Base-by-base conservation (phyloP, 2,797 vertebrate genomes). In the Toxotes lorentzi region DNA sequence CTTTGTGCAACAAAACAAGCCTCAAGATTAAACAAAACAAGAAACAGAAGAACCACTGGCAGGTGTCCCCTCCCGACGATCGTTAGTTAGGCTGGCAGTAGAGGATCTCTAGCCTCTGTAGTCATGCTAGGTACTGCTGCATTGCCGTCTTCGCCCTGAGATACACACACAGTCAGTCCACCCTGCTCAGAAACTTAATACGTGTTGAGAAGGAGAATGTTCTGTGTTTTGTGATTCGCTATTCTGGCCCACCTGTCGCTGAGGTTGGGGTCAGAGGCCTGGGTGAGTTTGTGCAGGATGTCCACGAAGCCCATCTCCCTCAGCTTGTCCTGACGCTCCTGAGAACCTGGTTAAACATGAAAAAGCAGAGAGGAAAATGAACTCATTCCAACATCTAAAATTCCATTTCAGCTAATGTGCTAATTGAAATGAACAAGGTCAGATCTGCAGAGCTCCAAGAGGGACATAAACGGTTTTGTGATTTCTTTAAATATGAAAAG, bases 41-140 rank as follows among this genome's bases (percentile, higher is more conserved):
- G 54, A 84, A 86, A 70, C 21, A 60, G 75, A 80, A 79, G 82
- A 94, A 48, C 79, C 94, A 85, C 91, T 87, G 88, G 93, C 94
- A 92, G 93, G 89, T 63, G 64, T 93, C 89, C 89, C 89, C 90
- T 89, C 90, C 87, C 32, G 45, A 64, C 27, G 73, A 84, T 67
- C 40, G 79, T 82, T 87, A 76, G 87, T 86, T 40, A 82, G 90
- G 94, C 83, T 88, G 91, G 78, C 85, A 84, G 86, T 27, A 35
- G 76, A 81, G 91, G 89, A 90, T 93, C 87, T 86, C 62, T 83
- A 89, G 87, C 91, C 90, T 86, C 85, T 91, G 91, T 82, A 88
- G 94, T 99, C 97, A 99, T 73, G 97, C 98, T 83, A 99, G 95
- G 93, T 99, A 99, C 95, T 99, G 98, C 95, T 99, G 97, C 96